phyloP scores from a whole-genome alignment of 2,888 invertebrate species.

The Herminia tarsipennalis region DNA sequence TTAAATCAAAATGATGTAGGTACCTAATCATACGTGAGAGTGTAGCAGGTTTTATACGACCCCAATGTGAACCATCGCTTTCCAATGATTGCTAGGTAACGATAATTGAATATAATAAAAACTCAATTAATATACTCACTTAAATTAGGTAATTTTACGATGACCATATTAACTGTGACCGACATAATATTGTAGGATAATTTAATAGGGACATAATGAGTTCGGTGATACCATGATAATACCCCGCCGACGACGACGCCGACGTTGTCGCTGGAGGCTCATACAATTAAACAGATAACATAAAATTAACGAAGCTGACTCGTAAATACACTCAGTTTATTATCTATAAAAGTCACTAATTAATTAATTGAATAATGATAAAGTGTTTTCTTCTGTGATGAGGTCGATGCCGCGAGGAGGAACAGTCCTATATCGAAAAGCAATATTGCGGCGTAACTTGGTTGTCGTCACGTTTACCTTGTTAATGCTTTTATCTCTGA shows the following conservation, averaged over 20 bases:
- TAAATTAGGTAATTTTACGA: slow-evolving; percentile 42
- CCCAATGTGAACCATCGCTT: neutral
- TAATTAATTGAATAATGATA: slow-evolving; percentile 84
- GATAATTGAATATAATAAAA: slow-evolving; percentile 9
- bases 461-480: slow-evolving; percentile 64
- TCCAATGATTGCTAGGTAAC: neutral
- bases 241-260: slow-evolving; percentile 48
- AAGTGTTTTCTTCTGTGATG: slow-evolving; percentile 66
- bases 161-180: slow-evolving; percentile 44
- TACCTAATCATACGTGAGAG: no score
- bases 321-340: slow-evolving; percentile 80
- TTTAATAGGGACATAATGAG: slow-evolving; percentile 47
- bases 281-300: slow-evolving; percentile 79
- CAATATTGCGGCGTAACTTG: slow-evolving; percentile 62
- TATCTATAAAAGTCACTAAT: slow-evolving; percentile 83
- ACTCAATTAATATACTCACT: slow-evolving; percentile 8
- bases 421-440: slow-evolving; percentile 52
- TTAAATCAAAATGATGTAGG: no score
- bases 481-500: slow-evolving; percentile 56
- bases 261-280: slow-evolving; percentile 59
- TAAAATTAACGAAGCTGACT: slow-evolving; percentile 79
- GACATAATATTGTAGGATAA: slow-evolving; percentile 49
- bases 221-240: slow-evolving; percentile 50
- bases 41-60: no score
- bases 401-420: slow-evolving; percentile 22